phyloP scores from a whole-genome alignment of 1,140 invertebrate species.

The Harlomillsia oculata region DNA sequence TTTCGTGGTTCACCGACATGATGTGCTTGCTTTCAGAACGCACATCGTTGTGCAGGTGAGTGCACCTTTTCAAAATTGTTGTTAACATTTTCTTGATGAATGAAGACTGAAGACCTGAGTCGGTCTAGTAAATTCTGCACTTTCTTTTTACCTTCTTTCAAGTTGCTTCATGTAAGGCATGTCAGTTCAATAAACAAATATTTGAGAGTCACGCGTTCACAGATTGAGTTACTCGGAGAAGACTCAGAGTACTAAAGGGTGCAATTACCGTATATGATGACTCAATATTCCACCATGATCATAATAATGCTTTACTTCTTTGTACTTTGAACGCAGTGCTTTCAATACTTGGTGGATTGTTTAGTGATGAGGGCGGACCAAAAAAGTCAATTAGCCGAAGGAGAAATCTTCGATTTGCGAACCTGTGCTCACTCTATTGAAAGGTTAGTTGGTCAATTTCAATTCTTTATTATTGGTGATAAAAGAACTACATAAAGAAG shows the following conservation, averaged over 20 bases:
- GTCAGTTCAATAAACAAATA: too few species aligned
- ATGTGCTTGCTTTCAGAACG: conserved; percentile 30
- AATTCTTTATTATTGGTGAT: not conserved
- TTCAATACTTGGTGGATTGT: conserved; percentile 24
- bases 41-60: conserved; percentile 32
- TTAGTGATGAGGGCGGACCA: conserved; percentile 22
- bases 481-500: not conserved
- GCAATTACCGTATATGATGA: not conserved
- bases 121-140: not conserved
- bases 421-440: conserved; percentile 31
- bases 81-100: not conserved
- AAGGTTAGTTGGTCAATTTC: conserved; percentile 20
- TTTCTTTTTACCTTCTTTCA: not conserved
- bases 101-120: not conserved
- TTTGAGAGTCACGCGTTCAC: not conserved
- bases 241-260: not conserved
- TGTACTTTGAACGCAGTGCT: conserved; percentile 25
- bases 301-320: not conserved
- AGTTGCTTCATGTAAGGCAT: not conserved
- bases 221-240: not conserved
- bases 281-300: not conserved
- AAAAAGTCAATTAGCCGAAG: conserved; percentile 26
- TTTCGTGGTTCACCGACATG: conserved; percentile 27
- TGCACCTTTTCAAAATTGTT: not conserved
- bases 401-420: conserved; percentile 29